Conservation (phyloP, 2,113 vertebrate genomes). For the Hemibagrus wyckioides region DNA sequence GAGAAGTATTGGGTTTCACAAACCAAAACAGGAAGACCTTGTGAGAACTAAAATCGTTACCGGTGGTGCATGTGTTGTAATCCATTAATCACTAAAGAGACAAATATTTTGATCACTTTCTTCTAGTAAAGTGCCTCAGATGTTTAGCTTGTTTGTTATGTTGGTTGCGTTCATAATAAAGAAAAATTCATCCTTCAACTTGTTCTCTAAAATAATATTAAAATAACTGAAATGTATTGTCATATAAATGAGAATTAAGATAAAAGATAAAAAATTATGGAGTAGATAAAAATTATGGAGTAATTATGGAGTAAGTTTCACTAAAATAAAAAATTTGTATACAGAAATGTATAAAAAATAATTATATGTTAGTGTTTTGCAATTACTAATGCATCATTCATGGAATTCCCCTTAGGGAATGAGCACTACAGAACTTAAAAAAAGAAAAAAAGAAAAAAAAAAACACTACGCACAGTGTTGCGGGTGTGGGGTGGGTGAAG, state of each 20-base stretch:
- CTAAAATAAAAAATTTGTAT: neutral
- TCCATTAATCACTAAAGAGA: neutral
- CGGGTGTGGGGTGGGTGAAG: conserved; percentile 33
- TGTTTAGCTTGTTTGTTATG: neutral
- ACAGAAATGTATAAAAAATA: neutral
- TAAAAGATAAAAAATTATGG: neutral
- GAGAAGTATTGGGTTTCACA: neutral
- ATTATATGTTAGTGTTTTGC: neutral
- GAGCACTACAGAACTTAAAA: neutral
- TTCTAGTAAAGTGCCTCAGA: neutral
- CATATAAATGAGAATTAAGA: neutral
- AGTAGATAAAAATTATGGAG: neutral
- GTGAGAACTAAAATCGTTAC: neutral
- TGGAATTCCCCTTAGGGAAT: conserved; percentile 36
- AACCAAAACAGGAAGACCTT: conserved; percentile 18
- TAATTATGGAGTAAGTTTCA: neutral
- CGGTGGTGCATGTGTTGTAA: neutral
- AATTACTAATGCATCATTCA: neutral
- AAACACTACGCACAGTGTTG: neutral
- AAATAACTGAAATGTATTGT: neutral
- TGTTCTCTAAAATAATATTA: neutral
- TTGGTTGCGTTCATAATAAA: neutral
- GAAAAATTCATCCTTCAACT: neutral
- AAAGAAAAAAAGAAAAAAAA: neutral
- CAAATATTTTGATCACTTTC: neutral